Percentiles rank a stretch among this genome's conserved stretches.
These are phyloP conservation scores for Helicoverpa assulta DNA, from an alignment of 2,888 invertebrate genomes.

Conservation along the genomic window DNA sequence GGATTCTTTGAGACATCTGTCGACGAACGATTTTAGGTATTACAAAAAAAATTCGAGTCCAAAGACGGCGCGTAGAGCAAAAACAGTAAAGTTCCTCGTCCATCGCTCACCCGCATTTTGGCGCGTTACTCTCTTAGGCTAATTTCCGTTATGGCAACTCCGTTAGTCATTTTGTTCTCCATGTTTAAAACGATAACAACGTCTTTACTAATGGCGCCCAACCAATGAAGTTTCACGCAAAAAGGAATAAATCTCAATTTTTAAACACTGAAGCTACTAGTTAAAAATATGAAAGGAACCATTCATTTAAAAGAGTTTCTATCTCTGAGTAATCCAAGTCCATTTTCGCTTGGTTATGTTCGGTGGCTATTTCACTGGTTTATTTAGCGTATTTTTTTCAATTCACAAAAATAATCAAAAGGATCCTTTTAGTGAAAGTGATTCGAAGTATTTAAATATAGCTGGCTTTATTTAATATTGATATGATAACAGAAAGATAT, in stretches of 20 bases:
- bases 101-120: too few relatives aligned
- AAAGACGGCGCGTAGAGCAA: too few relatives aligned
- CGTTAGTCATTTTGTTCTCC: too few relatives aligned
- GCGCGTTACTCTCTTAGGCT: too few relatives aligned
- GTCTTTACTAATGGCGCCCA: slow-evolving; percentile 21
- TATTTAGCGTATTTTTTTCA: slow-evolving; percentile 21
- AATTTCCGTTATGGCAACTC: too few relatives aligned
- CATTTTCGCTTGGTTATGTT: slow-evolving; percentile 24
- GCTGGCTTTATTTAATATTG: slow-evolving; percentile 28
- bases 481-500: slow-evolving; percentile 11
- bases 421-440: slow-evolving; percentile 15
- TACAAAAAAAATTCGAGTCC: too few relatives aligned
- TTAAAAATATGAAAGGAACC: slow-evolving; percentile 12
- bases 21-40: too few relatives aligned
- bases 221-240: background rate
- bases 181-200: slow-evolving; percentile 11
- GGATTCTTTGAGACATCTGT: too few relatives aligned
- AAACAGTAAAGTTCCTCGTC: too few relatives aligned
- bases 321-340: slow-evolving; percentile 5
- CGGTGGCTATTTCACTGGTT: background rate
- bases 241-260: slow-evolving; percentile 27
- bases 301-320: slow-evolving; percentile 25
- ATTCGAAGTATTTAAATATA: slow-evolving; percentile 18
- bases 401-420: slow-evolving; percentile 32
- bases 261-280: slow-evolving; percentile 3